phyloP scores from a whole-genome alignment of 2,113 vertebrate genomes.

The Engystomops pustulosus region DNA sequence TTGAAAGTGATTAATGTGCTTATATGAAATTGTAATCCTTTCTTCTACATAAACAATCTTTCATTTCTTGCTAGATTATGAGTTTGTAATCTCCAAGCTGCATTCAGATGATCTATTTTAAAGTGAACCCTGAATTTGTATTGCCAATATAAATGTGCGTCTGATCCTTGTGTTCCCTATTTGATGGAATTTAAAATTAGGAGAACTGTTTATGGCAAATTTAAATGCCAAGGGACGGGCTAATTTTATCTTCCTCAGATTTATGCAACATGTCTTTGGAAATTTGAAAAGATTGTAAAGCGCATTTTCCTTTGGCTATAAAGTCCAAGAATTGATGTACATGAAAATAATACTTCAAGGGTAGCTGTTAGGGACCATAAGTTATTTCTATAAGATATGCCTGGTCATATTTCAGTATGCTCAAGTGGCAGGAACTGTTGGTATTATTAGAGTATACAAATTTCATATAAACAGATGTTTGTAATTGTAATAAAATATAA shows the following conservation, averaged over 20 bases:
- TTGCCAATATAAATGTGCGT: slow-evolving; percentile 32
- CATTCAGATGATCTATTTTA: slow-evolving; percentile 37
- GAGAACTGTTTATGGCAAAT: slow-evolving; percentile 7
- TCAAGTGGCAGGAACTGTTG: no score
- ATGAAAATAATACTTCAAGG: slow-evolving; percentile 30
- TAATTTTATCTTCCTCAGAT: slow-evolving; percentile 24
- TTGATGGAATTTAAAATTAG: slow-evolving; percentile 31
- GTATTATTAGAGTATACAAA: no score
- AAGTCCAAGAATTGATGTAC: slow-evolving; percentile 16
- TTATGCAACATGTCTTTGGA: not conserved
- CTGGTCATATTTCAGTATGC: no score
- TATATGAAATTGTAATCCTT: slow-evolving; percentile 33
- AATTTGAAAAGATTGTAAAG: not conserved
- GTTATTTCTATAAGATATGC: no score
- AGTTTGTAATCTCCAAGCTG: not conserved
- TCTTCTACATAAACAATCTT: slow-evolving; percentile 36
- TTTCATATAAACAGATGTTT: no score
- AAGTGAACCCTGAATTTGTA: slow-evolving; percentile 34
- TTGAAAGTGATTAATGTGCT: not conserved
- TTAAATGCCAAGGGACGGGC: not conserved
- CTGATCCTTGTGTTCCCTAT: slow-evolving; percentile 9
- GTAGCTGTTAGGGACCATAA: not conserved
- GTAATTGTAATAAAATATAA: no score
- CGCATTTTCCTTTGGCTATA: slow-evolving; percentile 10
- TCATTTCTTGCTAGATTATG: slow-evolving; percentile 13